These are phyloP conservation scores for Perizoma flavofasciatum DNA, from an alignment of 2,888 invertebrate species.

Conservation along the genomic window DNA sequence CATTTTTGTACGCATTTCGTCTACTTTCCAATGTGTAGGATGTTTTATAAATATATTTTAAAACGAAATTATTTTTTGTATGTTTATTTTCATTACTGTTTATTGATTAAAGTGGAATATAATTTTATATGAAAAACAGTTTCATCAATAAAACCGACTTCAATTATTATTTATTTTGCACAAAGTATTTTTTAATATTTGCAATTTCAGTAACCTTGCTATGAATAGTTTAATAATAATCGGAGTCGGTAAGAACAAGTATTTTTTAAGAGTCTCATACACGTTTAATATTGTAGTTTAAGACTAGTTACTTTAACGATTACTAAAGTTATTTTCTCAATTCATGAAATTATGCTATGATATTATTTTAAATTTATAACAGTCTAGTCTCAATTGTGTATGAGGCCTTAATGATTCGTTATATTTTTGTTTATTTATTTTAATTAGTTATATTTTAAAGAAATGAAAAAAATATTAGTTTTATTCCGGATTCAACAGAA, in stretches of 20 bases:
- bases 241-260: constrained; percentile 9
- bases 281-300: constrained; percentile 15
- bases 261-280: constrained; percentile 21
- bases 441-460: constrained; percentile 26
- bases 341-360: constrained; percentile 18
- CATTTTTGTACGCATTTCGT: constrained; percentile 19
- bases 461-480: constrained; percentile 10
- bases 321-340: not conserved
- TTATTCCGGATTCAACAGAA: constrained; percentile 18
- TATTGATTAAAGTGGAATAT: not conserved
- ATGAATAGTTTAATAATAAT: not conserved
- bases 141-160: not conserved
- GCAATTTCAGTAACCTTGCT: not conserved
- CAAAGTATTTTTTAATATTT: not conserved
- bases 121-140: not conserved
- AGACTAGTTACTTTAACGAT: constrained; percentile 13
- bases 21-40: constrained; percentile 13
- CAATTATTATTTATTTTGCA: not conserved
- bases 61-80: constrained; percentile 13
- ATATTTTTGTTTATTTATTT: constrained; percentile 38
- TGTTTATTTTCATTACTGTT: constrained; percentile 1
- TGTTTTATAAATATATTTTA: not conserved
- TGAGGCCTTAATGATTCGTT: constrained; percentile 27
- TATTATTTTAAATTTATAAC: constrained; percentile 37
- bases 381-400: constrained; percentile 34